Percentiles rank a stretch among this genome's conserved stretches.
These are phyloP conservation scores for Sebastes itinus DNA, from an alignment of 2,797 vertebrate species.

Conservation along the genomic window DNA sequence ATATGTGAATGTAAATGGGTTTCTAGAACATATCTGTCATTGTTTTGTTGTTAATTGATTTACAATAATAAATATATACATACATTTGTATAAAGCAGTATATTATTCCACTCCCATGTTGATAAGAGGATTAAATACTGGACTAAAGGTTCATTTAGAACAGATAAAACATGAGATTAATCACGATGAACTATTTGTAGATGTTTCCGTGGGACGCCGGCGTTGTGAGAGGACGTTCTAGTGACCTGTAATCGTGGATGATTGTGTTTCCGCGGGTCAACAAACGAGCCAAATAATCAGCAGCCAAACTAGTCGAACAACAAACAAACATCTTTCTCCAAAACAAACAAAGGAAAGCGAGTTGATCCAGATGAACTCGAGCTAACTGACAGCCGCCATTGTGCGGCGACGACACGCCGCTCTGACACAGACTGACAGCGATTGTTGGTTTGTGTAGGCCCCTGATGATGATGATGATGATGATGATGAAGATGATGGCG, in stretches of 20 bases:
- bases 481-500: constrained; percentile 12
- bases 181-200: background rate
- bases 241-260: background rate
- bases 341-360: constrained; percentile 50
- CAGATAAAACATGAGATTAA: too few species aligned
- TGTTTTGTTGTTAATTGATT: too few species aligned
- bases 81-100: too few species aligned
- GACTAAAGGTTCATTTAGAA: too few species aligned
- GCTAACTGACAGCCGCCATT: constrained; percentile 60
- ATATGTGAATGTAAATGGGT: too few species aligned
- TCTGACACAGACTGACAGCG: constrained; percentile 61
- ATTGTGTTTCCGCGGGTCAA: background rate
- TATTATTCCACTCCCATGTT: too few species aligned
- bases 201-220: background rate
- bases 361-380: constrained; percentile 54
- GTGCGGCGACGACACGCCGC: constrained; percentile 42
- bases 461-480: constrained; percentile 23
- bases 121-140: too few species aligned
- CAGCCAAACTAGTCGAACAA: constrained; percentile 3
- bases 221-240: background rate
- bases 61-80: too few species aligned
- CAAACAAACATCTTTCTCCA: constrained; percentile 48
- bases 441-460: constrained; percentile 62
- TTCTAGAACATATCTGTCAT: too few species aligned
- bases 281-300: background rate